Evolutionary conservation across 2,113 vertebrate species (phyloP), one percentile per base, ranked within the genome.

Genomic region (Oryzias celebensis): DNA sequence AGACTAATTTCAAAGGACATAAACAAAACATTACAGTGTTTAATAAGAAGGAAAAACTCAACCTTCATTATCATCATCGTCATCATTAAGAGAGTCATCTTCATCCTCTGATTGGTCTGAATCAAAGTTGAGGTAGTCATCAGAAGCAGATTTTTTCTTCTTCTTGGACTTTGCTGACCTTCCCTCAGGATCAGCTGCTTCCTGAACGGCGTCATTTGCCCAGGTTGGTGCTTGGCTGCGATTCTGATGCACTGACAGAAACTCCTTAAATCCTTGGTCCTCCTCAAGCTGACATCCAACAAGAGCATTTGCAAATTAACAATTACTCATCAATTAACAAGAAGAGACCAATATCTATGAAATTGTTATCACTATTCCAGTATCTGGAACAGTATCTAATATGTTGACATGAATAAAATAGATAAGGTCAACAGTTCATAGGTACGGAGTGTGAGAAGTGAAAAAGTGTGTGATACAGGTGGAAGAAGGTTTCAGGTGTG

Each of bases 101-200:
- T 89, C 89, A 0, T 94, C 80, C 6, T 91, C 91, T 0, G 89
- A 90, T 45, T 91, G 58, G 1, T 92, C 92, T 14, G 91, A 93
- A 62, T 98, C 97, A 51, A 99, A 99, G 92, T 99, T 99, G 49
- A 99, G 91, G 71, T 99, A 99, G 88, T 99, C 96, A 14, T 83
- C 80, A 2, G 67, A 58, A 2, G 60, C 63, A 13, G 52, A 17
- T 61, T 87, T 86, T 67, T 87, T 88, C 62, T 87, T 86, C 68
- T 87, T 88, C 61, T 84, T 89, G 58, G 15, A 59, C 18, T 82
- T 78, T 3, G 7, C 47, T 16, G 4, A 20, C 69, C 22, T 54
- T 0, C 2, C 41, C 4, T 63, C 67, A 15, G 49, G 58, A 78
- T 48, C 80, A 62, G 69, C 7, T 4, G 78, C 47, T 46, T 91